A percentile compares a stretch with the other conserved stretches of the same genome.
Evolutionary conservation across 2,888 invertebrate species (phyloP).

Genomic region (Apamea anceps): DNA sequence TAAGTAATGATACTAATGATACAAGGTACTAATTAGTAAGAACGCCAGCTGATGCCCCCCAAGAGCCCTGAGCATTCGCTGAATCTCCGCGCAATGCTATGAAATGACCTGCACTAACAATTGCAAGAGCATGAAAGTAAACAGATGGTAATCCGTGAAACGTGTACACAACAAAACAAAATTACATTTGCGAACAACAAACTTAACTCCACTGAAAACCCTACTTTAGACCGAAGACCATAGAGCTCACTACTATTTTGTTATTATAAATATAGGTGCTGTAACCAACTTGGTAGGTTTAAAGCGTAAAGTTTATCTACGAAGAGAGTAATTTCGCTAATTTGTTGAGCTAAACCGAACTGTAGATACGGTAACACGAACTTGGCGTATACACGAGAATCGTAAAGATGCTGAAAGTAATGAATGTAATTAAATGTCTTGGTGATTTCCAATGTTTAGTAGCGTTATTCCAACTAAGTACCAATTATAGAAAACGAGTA

Average conservation of each 20-base stretch:
- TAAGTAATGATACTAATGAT: constrained; percentile 20
- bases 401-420: constrained; percentile 62
- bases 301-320: constrained; percentile 66
- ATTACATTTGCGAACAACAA: constrained; percentile 18
- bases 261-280: constrained; percentile 21
- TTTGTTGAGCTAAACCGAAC: constrained; percentile 69
- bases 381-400: constrained; percentile 49
- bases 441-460: constrained; percentile 60
- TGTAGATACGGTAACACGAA: constrained; percentile 57
- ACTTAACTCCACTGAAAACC: constrained; percentile 35
- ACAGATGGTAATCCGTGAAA: constrained; percentile 71
- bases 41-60: constrained; percentile 38
- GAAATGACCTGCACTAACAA: constrained; percentile 69
- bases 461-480: constrained; percentile 46
- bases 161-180: constrained; percentile 64
- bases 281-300: constrained; percentile 39
- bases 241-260: constrained; percentile 24
- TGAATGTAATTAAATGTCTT: constrained; percentile 58
- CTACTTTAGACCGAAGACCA: constrained; percentile 22
- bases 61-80: constrained; percentile 7
- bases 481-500: constrained; percentile 52
- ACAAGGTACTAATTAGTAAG: constrained; percentile 44
- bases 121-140: constrained; percentile 69
- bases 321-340: constrained; percentile 70
- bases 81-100: constrained; percentile 43